phyloP scores from a whole-genome alignment of 1,140 invertebrate species.

The Steinernema khuongi region DNA sequence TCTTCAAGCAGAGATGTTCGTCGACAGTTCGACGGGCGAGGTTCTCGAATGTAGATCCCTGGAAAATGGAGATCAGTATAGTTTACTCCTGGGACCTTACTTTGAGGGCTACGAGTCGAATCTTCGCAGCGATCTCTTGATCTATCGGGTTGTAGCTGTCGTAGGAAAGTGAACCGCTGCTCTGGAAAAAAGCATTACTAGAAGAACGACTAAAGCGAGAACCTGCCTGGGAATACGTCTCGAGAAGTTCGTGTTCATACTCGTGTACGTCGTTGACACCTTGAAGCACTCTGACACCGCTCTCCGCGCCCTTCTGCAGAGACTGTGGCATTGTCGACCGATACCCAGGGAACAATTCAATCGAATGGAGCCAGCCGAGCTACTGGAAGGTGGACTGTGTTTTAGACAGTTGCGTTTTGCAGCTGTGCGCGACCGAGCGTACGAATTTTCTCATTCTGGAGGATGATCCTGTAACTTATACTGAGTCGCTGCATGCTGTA shows the following conservation, averaged over 20 bases:
- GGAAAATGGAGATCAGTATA: not conserved
- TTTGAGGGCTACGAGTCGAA: not conserved
- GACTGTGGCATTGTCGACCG: too few species aligned
- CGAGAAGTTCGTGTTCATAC: not conserved
- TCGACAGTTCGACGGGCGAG: not conserved
- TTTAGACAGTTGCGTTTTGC: too few species aligned
- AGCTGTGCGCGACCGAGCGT: too few species aligned
- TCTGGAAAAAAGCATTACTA: not conserved
- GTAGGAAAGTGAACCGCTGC: not conserved
- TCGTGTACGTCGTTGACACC: slow-evolving; percentile 1
- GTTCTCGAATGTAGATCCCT: not conserved
- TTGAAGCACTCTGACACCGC: too few species aligned
- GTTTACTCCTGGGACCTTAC: not conserved
- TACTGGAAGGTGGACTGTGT: too few species aligned
- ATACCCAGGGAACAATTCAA: too few species aligned
- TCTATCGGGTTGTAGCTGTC: not conserved
- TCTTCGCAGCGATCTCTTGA: not conserved
- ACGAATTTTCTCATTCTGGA: too few species aligned
- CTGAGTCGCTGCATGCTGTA: too few species aligned
- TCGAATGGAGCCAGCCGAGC: too few species aligned
- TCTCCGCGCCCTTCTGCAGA: too few species aligned
- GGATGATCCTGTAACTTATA: too few species aligned
- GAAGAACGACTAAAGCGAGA: not conserved
- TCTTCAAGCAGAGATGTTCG: not conserved
- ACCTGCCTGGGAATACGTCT: slow-evolving; percentile 6